Base-by-base conservation (phyloP, 2,888 invertebrate genomes). In the Smittia aterrima region DNA sequence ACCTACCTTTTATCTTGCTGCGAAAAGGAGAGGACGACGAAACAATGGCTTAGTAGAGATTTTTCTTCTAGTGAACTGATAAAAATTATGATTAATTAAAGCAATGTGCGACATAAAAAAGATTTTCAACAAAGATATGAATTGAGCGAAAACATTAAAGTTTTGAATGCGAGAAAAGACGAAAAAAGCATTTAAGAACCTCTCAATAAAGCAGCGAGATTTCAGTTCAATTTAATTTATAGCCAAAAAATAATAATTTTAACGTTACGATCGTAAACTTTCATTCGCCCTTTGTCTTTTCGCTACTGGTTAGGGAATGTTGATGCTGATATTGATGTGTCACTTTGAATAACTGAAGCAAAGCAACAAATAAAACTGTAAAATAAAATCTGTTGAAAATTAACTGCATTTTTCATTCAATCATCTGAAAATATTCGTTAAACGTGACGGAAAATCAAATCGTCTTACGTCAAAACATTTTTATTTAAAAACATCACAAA, bases 51-150 rank as follows among this genome's bases (percentile, higher is more conserved):
- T 70, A 53, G 70, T 70, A 70, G 70, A 70, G 70, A 54, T 53
- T 54, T 70, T 70, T 53, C 53, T 70, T 67, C 24, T 70, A 70
- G 70, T 27, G 70, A 54, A 70, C 70, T 70, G 70, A 70, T 25
- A 54, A 41, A 68, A 53, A 70, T 16, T 54, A 70, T 54, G 41
- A 70, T 27, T 25, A 58, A 58, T 58, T 58, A 20, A 18, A 58
- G 58, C 16, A 58, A 58, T 20, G 18, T 58, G 18, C 58, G 18
- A 58, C 58, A 58, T 20, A 58, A 22, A 58, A 58, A n/a, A 47
- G 11, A n/a, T 47, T n/a, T 18, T 58, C 18, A 20, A 22, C 16
- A 58, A 58, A 58, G 18, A 58, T 6, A 58, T 58, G 58, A 58
- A 58, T 18, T 9, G 58, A 9, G 18, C 58, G 47, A 58, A 22